phyloP scores from a whole-genome alignment of 2,113 vertebrate genomes.

The Mormoops blainvillei region DNA sequence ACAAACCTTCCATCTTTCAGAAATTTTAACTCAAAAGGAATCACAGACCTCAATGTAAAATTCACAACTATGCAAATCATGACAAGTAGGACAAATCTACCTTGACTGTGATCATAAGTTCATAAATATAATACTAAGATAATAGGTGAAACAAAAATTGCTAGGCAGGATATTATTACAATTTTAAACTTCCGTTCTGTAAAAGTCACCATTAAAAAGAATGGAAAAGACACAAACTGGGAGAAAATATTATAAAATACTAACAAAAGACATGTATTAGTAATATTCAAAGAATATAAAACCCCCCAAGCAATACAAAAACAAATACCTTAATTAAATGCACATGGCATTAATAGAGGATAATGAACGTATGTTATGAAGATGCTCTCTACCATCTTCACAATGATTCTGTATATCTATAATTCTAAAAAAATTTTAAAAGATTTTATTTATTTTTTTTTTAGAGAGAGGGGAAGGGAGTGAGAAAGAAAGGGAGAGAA shows the following conservation, averaged over 20 bases:
- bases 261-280: background rate
- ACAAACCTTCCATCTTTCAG: background rate
- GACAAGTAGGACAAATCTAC: background rate
- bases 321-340: background rate
- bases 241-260: background rate
- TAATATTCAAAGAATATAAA: background rate
- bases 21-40: background rate
- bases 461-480: no score
- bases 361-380: background rate
- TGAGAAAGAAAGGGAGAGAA: no score
- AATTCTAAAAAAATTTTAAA: no score
- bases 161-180: background rate
- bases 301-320: background rate
- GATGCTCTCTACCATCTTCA: background rate
- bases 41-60: background rate
- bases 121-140: background rate
- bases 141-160: background rate
- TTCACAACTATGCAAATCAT: background rate
- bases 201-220: background rate
- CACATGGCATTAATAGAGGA: background rate
- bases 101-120: background rate
- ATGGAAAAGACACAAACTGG: background rate
- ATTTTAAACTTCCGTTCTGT: background rate
- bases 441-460: no score
- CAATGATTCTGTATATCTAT: background rate